Conservation (phyloP, 2,113 vertebrate genomes). For the Typhlomys cinereus region DNA sequence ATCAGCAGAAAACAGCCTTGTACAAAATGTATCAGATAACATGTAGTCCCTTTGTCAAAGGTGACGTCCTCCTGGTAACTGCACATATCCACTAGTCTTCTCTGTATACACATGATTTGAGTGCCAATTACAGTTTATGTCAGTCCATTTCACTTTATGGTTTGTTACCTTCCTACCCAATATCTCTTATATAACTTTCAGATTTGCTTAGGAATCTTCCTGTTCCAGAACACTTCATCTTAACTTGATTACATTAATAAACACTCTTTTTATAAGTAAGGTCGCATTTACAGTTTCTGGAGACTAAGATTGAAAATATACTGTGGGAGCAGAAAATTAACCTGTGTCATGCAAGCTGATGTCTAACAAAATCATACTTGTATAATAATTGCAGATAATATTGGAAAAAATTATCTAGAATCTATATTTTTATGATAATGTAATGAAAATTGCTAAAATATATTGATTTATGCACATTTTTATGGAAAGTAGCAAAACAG, state of each 20-base stretch:
- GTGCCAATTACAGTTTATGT: background rate
- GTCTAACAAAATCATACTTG: background rate
- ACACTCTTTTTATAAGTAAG: background rate
- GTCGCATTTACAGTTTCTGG: background rate
- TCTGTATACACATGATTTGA: background rate
- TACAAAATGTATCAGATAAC: no score
- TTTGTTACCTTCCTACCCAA: background rate
- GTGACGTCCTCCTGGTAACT: background rate
- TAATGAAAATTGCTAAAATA: background rate
- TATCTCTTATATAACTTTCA: background rate
- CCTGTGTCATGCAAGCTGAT: background rate
- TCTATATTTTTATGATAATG: background rate
- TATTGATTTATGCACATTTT: background rate
- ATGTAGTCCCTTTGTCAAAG: no score
- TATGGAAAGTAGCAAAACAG: background rate
- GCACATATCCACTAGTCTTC: background rate
- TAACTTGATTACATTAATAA: background rate
- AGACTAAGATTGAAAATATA: background rate
- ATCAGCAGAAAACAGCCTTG: no score
- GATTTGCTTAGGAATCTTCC: background rate
- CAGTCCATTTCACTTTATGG: background rate
- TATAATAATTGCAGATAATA: background rate
- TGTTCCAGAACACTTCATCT: background rate
- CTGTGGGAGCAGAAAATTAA: background rate
- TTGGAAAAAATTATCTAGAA: background rate